Conservation (phyloP, 2,888 invertebrate genomes). For the Panorpa germanica region DNA sequence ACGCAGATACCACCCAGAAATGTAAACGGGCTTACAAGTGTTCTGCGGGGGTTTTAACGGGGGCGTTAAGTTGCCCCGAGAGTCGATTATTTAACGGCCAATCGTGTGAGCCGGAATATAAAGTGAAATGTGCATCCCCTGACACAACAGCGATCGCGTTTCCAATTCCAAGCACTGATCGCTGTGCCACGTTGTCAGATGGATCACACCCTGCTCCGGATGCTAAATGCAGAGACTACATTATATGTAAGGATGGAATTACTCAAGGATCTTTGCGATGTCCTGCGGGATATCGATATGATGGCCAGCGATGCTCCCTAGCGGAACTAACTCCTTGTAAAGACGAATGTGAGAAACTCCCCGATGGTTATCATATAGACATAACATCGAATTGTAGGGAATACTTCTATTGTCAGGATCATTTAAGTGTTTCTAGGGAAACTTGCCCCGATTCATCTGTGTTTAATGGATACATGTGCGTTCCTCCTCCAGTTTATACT, state of each 20-base stretch:
- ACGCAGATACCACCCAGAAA: conserved; percentile 34
- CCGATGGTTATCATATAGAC: conserved; percentile 20
- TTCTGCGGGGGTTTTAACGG: conserved; percentile 27
- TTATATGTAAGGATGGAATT: conserved; percentile 17
- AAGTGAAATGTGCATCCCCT: conserved; percentile 29
- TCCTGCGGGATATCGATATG: conserved; percentile 16
- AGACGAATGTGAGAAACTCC: conserved; percentile 12
- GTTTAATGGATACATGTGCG: conserved; percentile 19
- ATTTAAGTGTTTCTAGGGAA: conserved; percentile 15
- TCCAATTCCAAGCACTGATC: conserved; percentile 15
- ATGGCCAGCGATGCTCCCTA: conserved; percentile 16
- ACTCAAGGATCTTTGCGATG: conserved; percentile 18
- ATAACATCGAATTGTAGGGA: conserved; percentile 18
- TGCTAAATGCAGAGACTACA: conserved; percentile 17
- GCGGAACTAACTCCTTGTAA: conserved; percentile 14
- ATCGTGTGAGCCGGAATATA: conserved; percentile 23
- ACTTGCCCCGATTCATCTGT: conserved; percentile 18
- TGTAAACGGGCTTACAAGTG: conserved; percentile 32
- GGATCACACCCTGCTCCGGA: conserved; percentile 17
- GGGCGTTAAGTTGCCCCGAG: conserved; percentile 26
- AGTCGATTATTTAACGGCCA: conserved; percentile 31
- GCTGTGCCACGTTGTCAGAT: conserved; percentile 17
- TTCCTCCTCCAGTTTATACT: conserved; percentile 16
- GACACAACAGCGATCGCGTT: conserved; percentile 20
- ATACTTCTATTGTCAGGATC: conserved; percentile 19